phyloP scores from a whole-genome alignment of 2,797 vertebrate genomes.

The Limosa lapponica region DNA sequence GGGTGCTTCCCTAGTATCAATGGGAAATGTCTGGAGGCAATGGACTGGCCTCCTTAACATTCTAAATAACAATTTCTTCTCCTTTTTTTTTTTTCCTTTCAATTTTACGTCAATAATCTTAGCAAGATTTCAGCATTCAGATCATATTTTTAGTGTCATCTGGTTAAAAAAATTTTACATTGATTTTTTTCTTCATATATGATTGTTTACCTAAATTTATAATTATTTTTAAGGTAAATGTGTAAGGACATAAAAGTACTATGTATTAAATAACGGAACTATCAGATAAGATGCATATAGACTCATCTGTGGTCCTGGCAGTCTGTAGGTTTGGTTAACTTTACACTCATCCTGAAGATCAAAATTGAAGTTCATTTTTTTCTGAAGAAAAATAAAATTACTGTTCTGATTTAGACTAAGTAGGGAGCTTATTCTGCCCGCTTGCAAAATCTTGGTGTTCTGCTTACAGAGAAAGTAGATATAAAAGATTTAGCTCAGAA shows the following conservation, averaged over 20 bases:
- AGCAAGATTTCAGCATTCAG: background rate
- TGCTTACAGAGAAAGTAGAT: background rate
- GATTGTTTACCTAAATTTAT: background rate
- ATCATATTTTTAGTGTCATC: background rate
- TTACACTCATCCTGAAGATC: background rate
- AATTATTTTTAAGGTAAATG: background rate
- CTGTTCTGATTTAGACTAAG: background rate
- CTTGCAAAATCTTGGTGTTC: background rate
- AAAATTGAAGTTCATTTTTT: background rate
- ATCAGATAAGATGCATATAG: background rate
- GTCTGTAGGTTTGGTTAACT: background rate
- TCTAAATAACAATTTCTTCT: background rate
- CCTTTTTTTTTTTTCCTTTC: background rate
- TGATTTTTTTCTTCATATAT: background rate
- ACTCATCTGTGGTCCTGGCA: background rate
- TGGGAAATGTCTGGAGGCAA: background rate
- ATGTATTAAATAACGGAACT: background rate
- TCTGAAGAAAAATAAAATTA: background rate
- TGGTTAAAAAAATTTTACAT: background rate
- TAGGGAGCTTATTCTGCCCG: background rate
- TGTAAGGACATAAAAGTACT: background rate
- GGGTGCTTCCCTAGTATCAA: accelerated
- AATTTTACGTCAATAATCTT: background rate
- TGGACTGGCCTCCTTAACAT: background rate
- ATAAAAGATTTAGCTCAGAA: background rate